phyloP scores from a whole-genome alignment of 1,140 invertebrate species.

The Camponotus pennsylvanicus region DNA sequence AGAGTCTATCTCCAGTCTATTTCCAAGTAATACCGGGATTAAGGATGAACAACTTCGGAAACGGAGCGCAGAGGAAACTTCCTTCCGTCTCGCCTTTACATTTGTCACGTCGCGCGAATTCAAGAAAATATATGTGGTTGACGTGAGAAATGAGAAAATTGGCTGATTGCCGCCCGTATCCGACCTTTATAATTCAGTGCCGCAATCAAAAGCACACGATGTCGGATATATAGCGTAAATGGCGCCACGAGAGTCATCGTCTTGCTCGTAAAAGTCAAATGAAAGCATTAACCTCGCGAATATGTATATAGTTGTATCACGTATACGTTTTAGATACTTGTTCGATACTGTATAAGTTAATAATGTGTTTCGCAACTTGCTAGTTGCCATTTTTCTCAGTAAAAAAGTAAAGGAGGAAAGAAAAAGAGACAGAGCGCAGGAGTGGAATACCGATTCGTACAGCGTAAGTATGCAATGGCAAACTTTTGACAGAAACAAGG shows the following conservation, averaged over 20 bases:
- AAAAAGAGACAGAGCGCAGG: too few relatives aligned
- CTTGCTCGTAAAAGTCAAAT: conserved; percentile 49
- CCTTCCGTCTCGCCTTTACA: conserved; percentile 49
- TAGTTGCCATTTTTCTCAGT: background rate
- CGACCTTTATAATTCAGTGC: conserved; percentile 10
- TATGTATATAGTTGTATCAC: background rate
- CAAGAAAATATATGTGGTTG: conserved; percentile 63
- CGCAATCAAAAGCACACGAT: background rate
- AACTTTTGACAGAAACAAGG: background rate
- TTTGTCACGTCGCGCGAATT: conserved; percentile 57
- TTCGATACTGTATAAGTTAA: conserved; percentile 24
- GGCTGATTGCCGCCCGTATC: conserved; percentile 31
- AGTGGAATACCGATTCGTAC: background rate
- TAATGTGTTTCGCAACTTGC: conserved; percentile 4
- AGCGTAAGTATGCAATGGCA: background rate
- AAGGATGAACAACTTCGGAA: conserved; percentile 71
- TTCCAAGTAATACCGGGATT: conserved; percentile 74
- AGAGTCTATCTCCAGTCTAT: conserved; percentile 72
- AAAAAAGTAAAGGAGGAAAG: background rate
- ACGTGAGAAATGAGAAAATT: conserved; percentile 59
- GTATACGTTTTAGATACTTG: background rate
- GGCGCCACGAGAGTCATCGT: conserved; percentile 41
- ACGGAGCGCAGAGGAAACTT: conserved; percentile 57
- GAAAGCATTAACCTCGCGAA: conserved; percentile 26
- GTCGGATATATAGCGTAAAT: background rate